Percentiles rank a stretch among this genome's conserved stretches.
Conservation (phyloP, 2,888 invertebrate genomes). For the Dryobota labecula region DNA sequence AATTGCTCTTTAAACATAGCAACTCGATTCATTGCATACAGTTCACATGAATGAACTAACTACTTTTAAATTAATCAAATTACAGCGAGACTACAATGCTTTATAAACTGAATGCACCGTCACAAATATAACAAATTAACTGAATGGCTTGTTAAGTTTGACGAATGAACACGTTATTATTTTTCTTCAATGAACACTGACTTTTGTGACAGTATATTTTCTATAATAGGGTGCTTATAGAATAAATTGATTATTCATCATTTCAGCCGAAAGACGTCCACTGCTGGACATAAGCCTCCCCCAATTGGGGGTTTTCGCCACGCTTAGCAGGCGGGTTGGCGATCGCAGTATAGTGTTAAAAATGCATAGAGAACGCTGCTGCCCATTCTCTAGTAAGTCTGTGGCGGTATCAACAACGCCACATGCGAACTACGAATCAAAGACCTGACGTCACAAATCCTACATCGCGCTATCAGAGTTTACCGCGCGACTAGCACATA, state of each 20-base stretch:
- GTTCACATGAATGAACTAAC: background rate
- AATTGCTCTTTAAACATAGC: background rate
- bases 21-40: background rate
- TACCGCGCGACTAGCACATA: too few relatives aligned
- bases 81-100: background rate
- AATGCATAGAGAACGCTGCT: too few relatives aligned
- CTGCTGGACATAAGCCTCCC: too few relatives aligned
- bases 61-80: background rate
- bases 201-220: background rate
- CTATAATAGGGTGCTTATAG: background rate
- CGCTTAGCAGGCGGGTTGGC: too few relatives aligned
- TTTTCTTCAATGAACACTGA: background rate
- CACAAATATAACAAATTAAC: background rate
- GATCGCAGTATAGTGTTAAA: too few relatives aligned
- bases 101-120: conserved; percentile 1
- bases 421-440: too few relatives aligned
- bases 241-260: background rate
- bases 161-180: background rate
- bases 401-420: too few relatives aligned
- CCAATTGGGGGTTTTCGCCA: too few relatives aligned
- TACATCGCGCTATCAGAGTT: too few relatives aligned
- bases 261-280: too few relatives aligned
- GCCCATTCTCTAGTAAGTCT: too few relatives aligned
- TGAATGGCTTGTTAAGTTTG: background rate
- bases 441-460: too few relatives aligned